Conservation (phyloP, 2,113 vertebrate genomes). For the Megaceryle torquata region DNA sequence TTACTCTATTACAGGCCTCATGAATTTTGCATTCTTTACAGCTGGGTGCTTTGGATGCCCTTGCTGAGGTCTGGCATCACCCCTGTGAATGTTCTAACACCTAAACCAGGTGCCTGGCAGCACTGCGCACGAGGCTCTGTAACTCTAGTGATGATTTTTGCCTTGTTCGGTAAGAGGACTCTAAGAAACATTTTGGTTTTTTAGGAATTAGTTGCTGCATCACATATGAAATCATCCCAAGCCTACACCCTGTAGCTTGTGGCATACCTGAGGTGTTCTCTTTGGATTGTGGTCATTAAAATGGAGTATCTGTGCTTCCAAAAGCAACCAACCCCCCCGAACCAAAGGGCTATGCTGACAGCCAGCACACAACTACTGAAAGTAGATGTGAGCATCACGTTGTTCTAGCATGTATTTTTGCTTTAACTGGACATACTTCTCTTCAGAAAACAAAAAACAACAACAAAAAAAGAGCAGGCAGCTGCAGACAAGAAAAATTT, state of each 20-base stretch:
- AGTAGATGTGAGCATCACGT: not conserved
- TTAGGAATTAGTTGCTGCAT: not conserved
- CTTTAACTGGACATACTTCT: not conserved
- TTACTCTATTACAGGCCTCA: not conserved
- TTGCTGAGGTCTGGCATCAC: not conserved
- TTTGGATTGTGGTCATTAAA: not conserved
- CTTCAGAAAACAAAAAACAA: not conserved
- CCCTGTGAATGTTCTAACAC: not conserved
- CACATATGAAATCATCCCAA: not conserved
- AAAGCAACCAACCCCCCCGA: not conserved
- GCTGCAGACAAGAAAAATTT: not conserved
- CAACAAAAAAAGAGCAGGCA: not conserved
- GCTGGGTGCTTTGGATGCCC: not conserved
- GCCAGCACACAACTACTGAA: not conserved
- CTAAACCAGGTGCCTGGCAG: not conserved
- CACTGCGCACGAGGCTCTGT: not conserved
- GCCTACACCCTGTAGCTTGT: not conserved
- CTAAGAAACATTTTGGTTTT: not conserved
- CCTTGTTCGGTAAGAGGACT: not conserved
- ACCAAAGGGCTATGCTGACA: constrained; percentile 17
- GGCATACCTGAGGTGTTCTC: not conserved
- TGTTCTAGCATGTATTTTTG: constrained; percentile 11
- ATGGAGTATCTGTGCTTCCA: constrained; percentile 19
- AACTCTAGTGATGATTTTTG: not conserved
- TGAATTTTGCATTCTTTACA: constrained; percentile 2